Conservation (phyloP, 2,113 vertebrate species). For the Hypomesus transpacificus region DNA sequence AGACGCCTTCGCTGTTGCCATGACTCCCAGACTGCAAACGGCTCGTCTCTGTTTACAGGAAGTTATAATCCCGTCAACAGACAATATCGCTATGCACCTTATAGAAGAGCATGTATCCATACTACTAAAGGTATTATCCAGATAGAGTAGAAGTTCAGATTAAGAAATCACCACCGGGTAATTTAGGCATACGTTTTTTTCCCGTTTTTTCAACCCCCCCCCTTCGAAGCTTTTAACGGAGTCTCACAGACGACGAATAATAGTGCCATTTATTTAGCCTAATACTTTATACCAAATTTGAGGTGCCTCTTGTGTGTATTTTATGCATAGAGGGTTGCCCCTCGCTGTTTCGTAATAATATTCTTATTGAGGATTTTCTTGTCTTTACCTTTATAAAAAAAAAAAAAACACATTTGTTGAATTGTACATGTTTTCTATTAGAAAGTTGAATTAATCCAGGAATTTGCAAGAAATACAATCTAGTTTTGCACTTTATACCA, state of each 20-base stretch:
- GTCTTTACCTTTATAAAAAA: slow-evolving; percentile 63
- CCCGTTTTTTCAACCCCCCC: background rate
- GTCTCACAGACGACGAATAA: slow-evolving; percentile 27
- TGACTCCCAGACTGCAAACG: slow-evolving; percentile 40
- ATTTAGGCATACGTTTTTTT: slow-evolving; percentile 17
- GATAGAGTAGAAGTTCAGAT: slow-evolving; percentile 14
- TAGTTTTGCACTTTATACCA: slow-evolving; percentile 77
- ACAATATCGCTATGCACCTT: slow-evolving; percentile 74
- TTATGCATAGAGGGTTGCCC: slow-evolving; percentile 61
- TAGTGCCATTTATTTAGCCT: slow-evolving; percentile 46
- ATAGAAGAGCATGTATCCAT: slow-evolving; percentile 56
- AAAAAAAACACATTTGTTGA: slow-evolving; percentile 60
- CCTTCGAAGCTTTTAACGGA: slow-evolving; percentile 25
- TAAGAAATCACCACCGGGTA: slow-evolving; percentile 11
- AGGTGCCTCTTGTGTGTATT: slow-evolving; percentile 77
- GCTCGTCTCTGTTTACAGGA: slow-evolving; percentile 60
- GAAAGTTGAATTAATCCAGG: slow-evolving; percentile 69
- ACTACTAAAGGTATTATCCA: slow-evolving; percentile 44
- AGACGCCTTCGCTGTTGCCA: slow-evolving; percentile 42
- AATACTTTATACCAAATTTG: slow-evolving; percentile 75
- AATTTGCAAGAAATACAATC: slow-evolving; percentile 78
- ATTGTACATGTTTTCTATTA: slow-evolving; percentile 74
- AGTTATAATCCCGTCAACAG: slow-evolving; percentile 49
- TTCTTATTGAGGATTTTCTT: slow-evolving; percentile 70
- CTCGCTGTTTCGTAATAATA: slow-evolving; percentile 62